Evolutionary conservation across 2,888 invertebrate genomes (phyloP), one percentile per base, ranked within the genome.

Genomic region (Epinotia ramella): DNA sequence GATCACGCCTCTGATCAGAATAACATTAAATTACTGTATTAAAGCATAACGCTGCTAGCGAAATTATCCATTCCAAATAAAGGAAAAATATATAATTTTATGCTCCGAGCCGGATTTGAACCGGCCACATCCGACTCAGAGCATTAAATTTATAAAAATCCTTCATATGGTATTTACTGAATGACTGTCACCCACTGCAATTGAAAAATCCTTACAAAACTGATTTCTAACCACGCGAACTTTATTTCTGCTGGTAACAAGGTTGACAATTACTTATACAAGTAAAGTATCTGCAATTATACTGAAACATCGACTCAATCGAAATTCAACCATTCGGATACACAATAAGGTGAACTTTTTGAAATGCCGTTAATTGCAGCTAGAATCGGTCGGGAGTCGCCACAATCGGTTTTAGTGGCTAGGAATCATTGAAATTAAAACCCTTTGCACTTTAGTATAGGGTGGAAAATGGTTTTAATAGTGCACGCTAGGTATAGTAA

Each of bases 401-500:
- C 56, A 57, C 13, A 57, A 40, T 16, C 40, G 18, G 18, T 40
- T 28, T 57, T 20, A 20, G 40, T 68, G 16, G 24, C 24, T 68
- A 11, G 20, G 40, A 24, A 46, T n/a, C 13, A 20, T 44, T 24
- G 20, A 59, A 44, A 44, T 69, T 69, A 28, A 69, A 60, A 11
- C 24, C 12, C 59, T 69, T 69, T 69, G 12, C 59, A 11, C 46
- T 28, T 46, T 24, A 60, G 46, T 46, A 28, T 46, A 69, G n/a
- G 46, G 69, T 69, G 44, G 46, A 69, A 60, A 46, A 69, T 46
- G 4, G 69, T 46, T n/a, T n/a, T 46, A 69, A 69, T 28, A 46
- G 24, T 20, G 59, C 60, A 44, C 60, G 46, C 60, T 62, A 65
- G 73, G 40, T 28, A 13, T 65, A 74, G 74, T 70, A 59, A 74